Base-by-base conservation (phyloP, 2,797 vertebrate genomes). In the Argya squamiceps region DNA sequence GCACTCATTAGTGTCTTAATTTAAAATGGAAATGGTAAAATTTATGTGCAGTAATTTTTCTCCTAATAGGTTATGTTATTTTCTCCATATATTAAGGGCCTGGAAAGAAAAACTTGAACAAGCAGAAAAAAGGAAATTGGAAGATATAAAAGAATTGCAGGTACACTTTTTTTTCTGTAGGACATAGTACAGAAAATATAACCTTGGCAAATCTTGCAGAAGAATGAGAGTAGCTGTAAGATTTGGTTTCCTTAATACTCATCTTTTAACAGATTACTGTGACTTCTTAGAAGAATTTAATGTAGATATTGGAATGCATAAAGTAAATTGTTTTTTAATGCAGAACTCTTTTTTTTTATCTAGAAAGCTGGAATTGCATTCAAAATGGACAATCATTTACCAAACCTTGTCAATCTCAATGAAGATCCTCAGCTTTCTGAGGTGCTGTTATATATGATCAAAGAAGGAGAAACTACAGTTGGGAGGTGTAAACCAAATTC, bases 351-450 rank as follows among this genome's bases (percentile, higher is more conserved):
- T 63, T 37, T 37, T 69, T 63, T 93, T 70, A 29, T 43, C 59
- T 89, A 99, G 99, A 99, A 99, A 98, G 98, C 98, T 69, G 99
- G 99, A 29, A 98, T 99, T 96, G 98, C 99, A 4, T 99, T 99
- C 97, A 99, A 99, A 98, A 98, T 99, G 97, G 99, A 99, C 97
- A 99, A 99, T 96, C 98, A 95, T 60, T 98, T 99, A 84, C 99
- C 99, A 75, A 99, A 99, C 96, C 98, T 99, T 84, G 99, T 99
- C 83, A 99, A 99, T 96, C 98, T 99, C 92, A 99, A 98, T 68
- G 99, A 99, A 97, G 99, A 99, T 93, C 99, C 99, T 56, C 99
- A 99, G 97, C 98, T 99, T 76, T 99, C 99, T 13, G 99, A 99
- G 97, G 99, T 99, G 98, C 98, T 99, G 59, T 97, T 99, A 17